Conservation (phyloP, 1,140 invertebrate genomes). For the Heliothis subflexa region DNA sequence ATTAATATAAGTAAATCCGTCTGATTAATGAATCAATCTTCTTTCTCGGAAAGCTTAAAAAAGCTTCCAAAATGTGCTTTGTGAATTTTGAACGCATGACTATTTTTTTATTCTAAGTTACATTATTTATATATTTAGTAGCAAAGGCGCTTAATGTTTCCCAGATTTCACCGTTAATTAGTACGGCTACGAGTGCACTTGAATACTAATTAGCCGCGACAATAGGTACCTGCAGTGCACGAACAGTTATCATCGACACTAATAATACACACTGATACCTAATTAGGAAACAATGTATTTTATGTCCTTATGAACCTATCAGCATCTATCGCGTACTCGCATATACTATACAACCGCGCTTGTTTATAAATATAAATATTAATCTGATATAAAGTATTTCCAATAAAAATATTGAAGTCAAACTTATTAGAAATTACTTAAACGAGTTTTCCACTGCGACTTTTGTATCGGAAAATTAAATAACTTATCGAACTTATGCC, state of each 20-base stretch:
- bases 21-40: slow-evolving; percentile 61
- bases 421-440: slow-evolving; percentile 25
- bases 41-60: slow-evolving; percentile 61
- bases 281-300: slow-evolving; percentile 40
- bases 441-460: neutral
- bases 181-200: slow-evolving; percentile 10
- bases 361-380: slow-evolving; percentile 36
- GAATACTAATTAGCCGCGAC: slow-evolving; percentile 34
- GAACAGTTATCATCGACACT: slow-evolving; percentile 41
- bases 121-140: neutral
- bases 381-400: slow-evolving; percentile 3
- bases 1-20: no score
- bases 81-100: slow-evolving; percentile 46
- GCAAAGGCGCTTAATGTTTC: neutral
- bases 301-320: slow-evolving; percentile 30
- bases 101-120: slow-evolving; percentile 40
- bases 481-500: slow-evolving; percentile 47
- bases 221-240: slow-evolving; percentile 14
- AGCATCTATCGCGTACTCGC: neutral
- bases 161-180: slow-evolving; percentile 35
- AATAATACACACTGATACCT: slow-evolving; percentile 27
- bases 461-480: slow-evolving; percentile 40
- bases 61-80: slow-evolving; percentile 41
- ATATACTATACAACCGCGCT: slow-evolving; percentile 6
- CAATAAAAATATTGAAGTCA: slow-evolving; percentile 29